Evolutionary conservation across 2,888 invertebrate species (phyloP).

Genomic region (Tribolium freemani): DNA sequence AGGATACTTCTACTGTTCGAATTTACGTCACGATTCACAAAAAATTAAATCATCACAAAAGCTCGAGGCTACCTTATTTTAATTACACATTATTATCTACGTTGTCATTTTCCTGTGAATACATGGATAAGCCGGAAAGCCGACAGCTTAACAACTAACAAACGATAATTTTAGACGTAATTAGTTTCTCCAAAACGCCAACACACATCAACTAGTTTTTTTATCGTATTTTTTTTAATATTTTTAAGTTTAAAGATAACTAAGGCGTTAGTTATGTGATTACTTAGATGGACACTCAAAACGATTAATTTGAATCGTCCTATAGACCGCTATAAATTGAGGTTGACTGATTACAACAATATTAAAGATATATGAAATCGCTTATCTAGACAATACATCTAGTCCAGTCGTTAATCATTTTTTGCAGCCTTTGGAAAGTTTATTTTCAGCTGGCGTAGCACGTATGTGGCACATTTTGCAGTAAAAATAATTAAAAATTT

Average conservation of each 20-base stretch:
- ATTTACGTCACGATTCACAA: too few relatives aligned
- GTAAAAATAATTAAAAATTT: neutral
- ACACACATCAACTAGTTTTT: too few relatives aligned
- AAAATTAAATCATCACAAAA: too few relatives aligned
- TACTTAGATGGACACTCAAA: neutral
- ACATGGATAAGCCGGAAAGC: neutral
- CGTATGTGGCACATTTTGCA: neutral
- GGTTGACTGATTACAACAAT: neutral
- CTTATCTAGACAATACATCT: neutral
- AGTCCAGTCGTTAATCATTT: neutral
- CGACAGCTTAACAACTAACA: neutral
- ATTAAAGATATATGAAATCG: neutral
- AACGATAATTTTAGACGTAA: neutral
- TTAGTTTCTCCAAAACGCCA: neutral
- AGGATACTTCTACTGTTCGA: too few relatives aligned
- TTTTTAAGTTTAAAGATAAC: too few relatives aligned
- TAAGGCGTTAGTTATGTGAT: too few relatives aligned
- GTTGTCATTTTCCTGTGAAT: neutral
- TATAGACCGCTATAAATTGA: neutral
- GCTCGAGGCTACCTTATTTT: too few relatives aligned
- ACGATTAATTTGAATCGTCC: neutral
- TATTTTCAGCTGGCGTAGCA: too few relatives aligned
- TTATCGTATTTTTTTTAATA: too few relatives aligned
- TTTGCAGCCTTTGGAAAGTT: too few relatives aligned
- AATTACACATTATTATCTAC: too few relatives aligned